These are phyloP conservation scores for Megalurothrips usitatus DNA, from an alignment of 2,888 invertebrate species.

Conservation along the genomic window DNA sequence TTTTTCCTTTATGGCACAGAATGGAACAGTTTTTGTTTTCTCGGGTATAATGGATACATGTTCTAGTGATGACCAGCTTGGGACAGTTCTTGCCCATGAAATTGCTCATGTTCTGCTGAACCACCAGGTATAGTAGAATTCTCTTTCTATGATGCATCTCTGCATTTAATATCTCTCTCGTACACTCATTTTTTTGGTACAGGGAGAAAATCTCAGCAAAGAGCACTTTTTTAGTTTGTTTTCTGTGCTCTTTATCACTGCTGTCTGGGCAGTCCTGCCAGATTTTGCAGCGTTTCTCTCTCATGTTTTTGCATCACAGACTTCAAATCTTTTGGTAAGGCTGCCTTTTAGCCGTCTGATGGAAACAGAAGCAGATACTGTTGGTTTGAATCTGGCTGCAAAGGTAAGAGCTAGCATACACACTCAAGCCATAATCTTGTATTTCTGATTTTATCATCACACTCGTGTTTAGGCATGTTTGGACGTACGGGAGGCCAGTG, in stretches of 20 bases:
- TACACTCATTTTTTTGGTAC: neutral
- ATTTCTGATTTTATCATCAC: neutral
- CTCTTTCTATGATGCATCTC: neutral
- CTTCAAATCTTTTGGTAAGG: neutral
- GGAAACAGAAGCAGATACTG: conserved; percentile 56
- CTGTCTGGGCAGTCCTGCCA: conserved; percentile 5
- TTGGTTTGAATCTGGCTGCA: conserved; percentile 54
- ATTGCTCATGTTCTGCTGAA: conserved; percentile 55
- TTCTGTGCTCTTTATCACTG: neutral
- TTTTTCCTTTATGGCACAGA: neutral
- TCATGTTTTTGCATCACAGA: neutral
- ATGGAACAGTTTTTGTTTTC: conserved; percentile 51
- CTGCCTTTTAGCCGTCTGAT: conserved; percentile 52
- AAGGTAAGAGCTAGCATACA: conserved; percentile 37
- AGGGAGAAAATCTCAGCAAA: neutral
- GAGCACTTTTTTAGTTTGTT: neutral
- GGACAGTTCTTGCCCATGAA: conserved; percentile 55
- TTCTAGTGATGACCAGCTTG: conserved; percentile 53
- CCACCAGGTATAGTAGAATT: conserved; percentile 45
- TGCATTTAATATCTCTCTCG: neutral
- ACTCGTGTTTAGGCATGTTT: conserved; percentile 45
- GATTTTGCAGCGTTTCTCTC: neutral
- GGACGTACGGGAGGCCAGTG: conserved; percentile 54
- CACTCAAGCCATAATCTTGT: neutral
- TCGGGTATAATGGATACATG: conserved; percentile 51